Conservation (phyloP, 2,113 vertebrate species). For the Agapornis roseicollis region DNA sequence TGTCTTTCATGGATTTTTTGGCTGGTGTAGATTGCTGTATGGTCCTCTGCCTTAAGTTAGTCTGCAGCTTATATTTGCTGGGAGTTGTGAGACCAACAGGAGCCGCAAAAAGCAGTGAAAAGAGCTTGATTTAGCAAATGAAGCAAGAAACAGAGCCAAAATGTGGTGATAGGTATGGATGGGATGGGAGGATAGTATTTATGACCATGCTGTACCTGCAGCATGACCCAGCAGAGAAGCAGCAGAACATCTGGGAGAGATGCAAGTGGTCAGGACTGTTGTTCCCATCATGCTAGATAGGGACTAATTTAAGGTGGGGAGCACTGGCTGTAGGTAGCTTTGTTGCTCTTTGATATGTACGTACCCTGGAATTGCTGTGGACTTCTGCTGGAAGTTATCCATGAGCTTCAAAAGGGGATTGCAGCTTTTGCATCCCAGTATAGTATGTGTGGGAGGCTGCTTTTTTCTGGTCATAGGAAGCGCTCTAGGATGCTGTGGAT, state of each 20-base stretch:
- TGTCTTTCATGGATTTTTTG: not conserved
- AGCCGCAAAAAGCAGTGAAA: not conserved
- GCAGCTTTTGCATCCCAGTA: not conserved
- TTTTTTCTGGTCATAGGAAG: not conserved
- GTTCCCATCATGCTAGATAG: fast-evolving
- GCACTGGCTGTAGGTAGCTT: not conserved
- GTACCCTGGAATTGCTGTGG: not conserved
- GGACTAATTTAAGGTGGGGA: not conserved
- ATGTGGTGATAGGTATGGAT: fast-evolving
- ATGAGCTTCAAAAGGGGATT: fast-evolving
- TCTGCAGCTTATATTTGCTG: not conserved
- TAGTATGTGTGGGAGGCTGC: not conserved
- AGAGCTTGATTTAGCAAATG: not conserved
- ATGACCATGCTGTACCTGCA: not conserved
- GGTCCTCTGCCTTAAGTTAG: not conserved
- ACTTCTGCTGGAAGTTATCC: not conserved
- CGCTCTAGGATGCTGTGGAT: not conserved
- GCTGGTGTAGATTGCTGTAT: not conserved
- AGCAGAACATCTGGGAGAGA: not conserved
- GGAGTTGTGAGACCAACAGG: not conserved
- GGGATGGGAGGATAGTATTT: not conserved
- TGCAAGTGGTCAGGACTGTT: fast-evolving
- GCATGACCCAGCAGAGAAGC: not conserved
- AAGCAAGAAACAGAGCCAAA: fast-evolving
- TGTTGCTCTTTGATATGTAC: fast-evolving